Percentiles rank a stretch among this genome's conserved stretches.
phyloP scores from a whole-genome alignment of 2,113 vertebrate genomes.

The Catharus bicknelli region DNA sequence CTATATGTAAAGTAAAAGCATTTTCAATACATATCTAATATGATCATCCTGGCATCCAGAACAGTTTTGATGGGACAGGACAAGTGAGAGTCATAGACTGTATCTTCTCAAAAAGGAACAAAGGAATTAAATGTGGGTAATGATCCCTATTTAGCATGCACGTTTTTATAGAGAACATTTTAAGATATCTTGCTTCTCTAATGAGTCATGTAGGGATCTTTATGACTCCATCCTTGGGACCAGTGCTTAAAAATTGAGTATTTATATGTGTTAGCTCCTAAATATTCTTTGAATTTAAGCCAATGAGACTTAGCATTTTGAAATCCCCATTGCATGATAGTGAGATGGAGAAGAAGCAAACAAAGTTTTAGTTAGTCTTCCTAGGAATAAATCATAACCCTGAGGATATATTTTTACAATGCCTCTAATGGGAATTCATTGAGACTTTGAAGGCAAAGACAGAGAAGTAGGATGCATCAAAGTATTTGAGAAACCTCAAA shows the following conservation, averaged over 20 bases:
- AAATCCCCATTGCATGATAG: neutral
- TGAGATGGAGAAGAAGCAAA: neutral
- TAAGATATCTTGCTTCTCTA: neutral
- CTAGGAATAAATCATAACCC: conserved; percentile 34
- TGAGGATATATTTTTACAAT: conserved; percentile 36
- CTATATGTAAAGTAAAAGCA: neutral
- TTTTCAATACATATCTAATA: neutral
- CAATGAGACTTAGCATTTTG: neutral
- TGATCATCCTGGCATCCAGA: neutral
- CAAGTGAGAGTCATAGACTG: neutral
- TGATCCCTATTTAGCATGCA: neutral
- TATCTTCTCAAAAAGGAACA: neutral
- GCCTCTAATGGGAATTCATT: neutral
- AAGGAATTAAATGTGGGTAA: neutral
- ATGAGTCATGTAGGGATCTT: neutral
- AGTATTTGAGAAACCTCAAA: conserved; percentile 19
- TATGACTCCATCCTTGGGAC: neutral
- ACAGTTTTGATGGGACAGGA: neutral
- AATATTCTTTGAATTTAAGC: neutral
- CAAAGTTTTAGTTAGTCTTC: neutral
- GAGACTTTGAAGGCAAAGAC: conserved; percentile 34
- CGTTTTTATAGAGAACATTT: neutral
- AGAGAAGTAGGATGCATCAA: conserved; percentile 17
- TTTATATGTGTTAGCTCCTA: neutral
- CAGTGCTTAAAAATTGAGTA: neutral